phyloP scores from a whole-genome alignment of 1,140 invertebrate genomes.

The Halotydeus destructor region DNA sequence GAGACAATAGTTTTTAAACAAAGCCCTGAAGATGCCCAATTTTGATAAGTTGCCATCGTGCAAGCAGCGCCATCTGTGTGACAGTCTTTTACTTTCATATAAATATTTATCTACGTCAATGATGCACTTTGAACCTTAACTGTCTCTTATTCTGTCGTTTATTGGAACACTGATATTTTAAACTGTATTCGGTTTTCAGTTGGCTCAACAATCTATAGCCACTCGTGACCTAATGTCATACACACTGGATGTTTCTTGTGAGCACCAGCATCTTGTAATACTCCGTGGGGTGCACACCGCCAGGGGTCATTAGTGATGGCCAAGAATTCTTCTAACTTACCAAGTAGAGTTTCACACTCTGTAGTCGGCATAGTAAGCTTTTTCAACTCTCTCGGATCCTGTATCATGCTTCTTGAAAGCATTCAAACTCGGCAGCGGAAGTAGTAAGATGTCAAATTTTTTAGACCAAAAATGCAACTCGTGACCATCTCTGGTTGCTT shows the following conservation, averaged over 20 bases:
- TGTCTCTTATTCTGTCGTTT: no score
- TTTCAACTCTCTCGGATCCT: conserved; percentile 46
- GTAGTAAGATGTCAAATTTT: conserved; percentile 56
- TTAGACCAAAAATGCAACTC: conserved; percentile 57
- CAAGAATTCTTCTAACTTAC: conserved; percentile 46
- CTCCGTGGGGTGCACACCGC: conserved; percentile 58
- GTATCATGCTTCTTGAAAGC: conserved; percentile 57
- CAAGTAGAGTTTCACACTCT: conserved; percentile 27
- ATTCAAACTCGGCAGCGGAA: conserved; percentile 66
- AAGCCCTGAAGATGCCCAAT: no score
- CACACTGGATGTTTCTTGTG: conserved; percentile 36
- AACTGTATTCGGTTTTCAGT: no score
- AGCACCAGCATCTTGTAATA: conserved; percentile 39
- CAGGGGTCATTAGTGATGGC: conserved; percentile 58
- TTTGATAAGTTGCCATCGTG: no score
- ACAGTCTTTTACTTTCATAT: no score
- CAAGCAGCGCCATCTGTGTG: no score
- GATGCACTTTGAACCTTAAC: no score
- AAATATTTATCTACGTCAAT: no score
- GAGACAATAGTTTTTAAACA: no score
- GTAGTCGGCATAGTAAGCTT: conserved; percentile 39
- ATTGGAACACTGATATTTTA: no score
- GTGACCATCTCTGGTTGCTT: conserved; percentile 42
- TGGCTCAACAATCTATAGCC: no score
- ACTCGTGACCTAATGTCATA: conserved; percentile 30